A percentile compares a stretch with the other conserved stretches of the same genome.
Evolutionary conservation across 2,113 vertebrate species (phyloP).

Genomic region (Trichechus manatus): DNA sequence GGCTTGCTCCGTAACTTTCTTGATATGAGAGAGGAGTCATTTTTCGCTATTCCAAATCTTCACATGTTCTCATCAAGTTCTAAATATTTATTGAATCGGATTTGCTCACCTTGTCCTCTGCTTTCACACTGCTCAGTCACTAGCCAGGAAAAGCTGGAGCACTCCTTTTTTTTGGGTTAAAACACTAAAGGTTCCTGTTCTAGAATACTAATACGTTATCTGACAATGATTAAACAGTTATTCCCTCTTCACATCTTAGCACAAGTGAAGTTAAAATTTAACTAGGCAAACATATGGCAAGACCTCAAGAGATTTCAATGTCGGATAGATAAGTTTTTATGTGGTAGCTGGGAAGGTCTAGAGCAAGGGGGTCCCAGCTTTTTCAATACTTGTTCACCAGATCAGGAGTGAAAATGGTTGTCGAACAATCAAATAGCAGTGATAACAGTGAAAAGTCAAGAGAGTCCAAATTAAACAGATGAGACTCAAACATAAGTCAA

Average conservation of each 20-base stretch:
- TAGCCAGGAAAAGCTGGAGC: background rate
- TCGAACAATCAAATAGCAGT: background rate
- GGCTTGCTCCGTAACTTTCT: constrained; percentile 6
- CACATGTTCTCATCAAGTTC: constrained; percentile 12
- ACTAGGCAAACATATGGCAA: constrained; percentile 22
- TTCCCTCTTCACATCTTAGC: constrained; percentile 25
- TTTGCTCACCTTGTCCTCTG: constrained; percentile 22
- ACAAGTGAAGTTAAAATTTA: constrained; percentile 53
- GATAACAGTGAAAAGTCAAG: background rate
- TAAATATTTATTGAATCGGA: constrained; percentile 65
- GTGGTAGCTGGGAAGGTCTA: background rate
- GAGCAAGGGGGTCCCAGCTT: background rate
- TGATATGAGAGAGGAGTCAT: background rate
- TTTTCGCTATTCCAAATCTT: constrained; percentile 44
- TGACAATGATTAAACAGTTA: background rate
- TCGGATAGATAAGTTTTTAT: background rate
- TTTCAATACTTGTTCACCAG: background rate
- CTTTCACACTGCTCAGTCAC: background rate
- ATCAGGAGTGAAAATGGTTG: background rate
- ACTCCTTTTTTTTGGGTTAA: background rate
- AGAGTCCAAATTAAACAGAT: background rate
- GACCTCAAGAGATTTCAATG: background rate
- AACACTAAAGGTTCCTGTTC: background rate
- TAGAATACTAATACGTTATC: background rate
- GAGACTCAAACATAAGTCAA: background rate